Base-by-base conservation (phyloP, 2,113 vertebrate genomes). In the Mesitornis unicolor region DNA sequence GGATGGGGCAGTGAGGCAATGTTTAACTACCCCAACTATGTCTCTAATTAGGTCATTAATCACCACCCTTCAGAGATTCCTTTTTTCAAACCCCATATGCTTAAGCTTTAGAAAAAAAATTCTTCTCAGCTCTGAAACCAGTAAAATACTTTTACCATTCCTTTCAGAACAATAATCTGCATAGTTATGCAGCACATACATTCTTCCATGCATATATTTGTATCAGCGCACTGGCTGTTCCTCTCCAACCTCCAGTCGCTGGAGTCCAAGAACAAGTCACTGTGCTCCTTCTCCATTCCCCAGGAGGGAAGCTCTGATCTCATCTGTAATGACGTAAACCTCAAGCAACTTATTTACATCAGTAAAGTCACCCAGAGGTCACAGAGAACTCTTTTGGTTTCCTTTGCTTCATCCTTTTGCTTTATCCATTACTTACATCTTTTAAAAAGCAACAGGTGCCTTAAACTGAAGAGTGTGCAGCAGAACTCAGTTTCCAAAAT, bases 31-130 rank as follows among this genome's bases (percentile, higher is more conserved):
- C 79, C 57, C 70, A 91, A 79, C 82, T 87, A 70, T 33, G n/a
- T 75, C 63, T 83, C 57, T 93, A 94, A 93, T 94, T 91, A 80
- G 70, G 47, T 59, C 78, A 80, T 92, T 90, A 95, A 95, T 96
- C 85, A 95, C 59, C 35, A 89, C 59, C 70, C 54, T 51, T 63
- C 54, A 88, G 89, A 80, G 57, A 50, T 50, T 53, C 22, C 77
- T 79, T 79, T 63, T 92, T 56, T 24, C 38, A 65, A 89, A 51
- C 5, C 28, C 38, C 38, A 47, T 45, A 57, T 25, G 54, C 48
- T 74, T 70, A 47, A 88, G 59, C 29, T 63, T 77, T 15, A 40
- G 35, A 43, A 84, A 31, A 70, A 87, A 68, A 47, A 9, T 19
- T 63, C 29, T 78, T n/a, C 29, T 91, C 48, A 87, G 31, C 31